Base-by-base conservation (phyloP, 2,797 vertebrate genomes). In the Ataeniobius toweri region DNA sequence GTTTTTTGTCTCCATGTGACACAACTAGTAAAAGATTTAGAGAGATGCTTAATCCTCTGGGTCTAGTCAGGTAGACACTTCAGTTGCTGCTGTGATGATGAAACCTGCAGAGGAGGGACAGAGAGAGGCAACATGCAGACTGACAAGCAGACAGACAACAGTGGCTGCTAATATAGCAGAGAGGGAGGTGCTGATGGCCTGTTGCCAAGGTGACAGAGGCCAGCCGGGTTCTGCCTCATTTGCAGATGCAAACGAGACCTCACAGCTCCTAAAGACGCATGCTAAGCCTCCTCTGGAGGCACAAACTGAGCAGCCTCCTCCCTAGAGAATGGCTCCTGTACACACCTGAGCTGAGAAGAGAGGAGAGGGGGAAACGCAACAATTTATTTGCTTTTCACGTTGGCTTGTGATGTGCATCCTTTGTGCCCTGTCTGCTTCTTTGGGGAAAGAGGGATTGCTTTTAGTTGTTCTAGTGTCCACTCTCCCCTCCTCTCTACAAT, bases 181-280 rank as follows among this genome's bases (percentile, higher is more conserved):
- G 91, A 91, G 90, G 93, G 93, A 91, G 93, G 93, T 85, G 93
- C 91, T 90, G 93, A 92, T 94, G 93, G 92, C 93, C 93, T 93
- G 94, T 95, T 95, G 94, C 94, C 94, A 95, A 93, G 94, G 94
- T 95, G 94, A 95, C 93, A 93, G 80, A 82, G 94, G 92, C 92
- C 93, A 93, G 92, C 83, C 88, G 89, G 91, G 87, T 90, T 93
- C 90, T 90, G 92, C 94, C 94, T 94, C 93, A 95, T 94, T 94
- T 94, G 92, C 92, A 93, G 94, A 95, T 94, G 94, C 93, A 94
- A 95, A 95, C 89, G 92, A 95, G 93, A 92, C 93, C 90, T 93
- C 20, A 81, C 82, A 86, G 91, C 89, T 92, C 90, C 84, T 85
- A 79, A 88, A 78, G 65, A 84, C 75, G 83, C 89, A 84, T 24